phyloP scores from a whole-genome alignment of 1,140 invertebrate species.

The Antheraea mylitta region DNA sequence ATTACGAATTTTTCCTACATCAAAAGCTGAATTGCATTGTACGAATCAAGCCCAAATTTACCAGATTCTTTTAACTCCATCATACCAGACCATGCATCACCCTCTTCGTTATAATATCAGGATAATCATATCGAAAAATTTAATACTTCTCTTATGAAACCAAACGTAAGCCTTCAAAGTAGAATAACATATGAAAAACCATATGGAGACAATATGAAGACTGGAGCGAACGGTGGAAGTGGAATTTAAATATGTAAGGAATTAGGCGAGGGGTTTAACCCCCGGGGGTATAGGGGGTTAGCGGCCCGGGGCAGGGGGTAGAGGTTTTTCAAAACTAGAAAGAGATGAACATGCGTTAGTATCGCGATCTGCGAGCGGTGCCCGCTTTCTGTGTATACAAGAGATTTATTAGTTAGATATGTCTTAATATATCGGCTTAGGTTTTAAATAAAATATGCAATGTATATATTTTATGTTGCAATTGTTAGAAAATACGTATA shows the following conservation, averaged over 20 bases:
- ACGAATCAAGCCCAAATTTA: not conserved
- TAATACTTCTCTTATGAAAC: slow-evolving; percentile 6
- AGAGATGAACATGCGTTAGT: slow-evolving; percentile 76
- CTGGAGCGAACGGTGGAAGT: slow-evolving; percentile 63
- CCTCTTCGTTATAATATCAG: not conserved
- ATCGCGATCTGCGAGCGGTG: slow-evolving; percentile 63
- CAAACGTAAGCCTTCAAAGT: slow-evolving; percentile 27
- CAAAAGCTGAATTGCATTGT: no score
- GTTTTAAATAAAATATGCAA: no score
- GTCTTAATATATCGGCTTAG: no score
- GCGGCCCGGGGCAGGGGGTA: slow-evolving; percentile 24
- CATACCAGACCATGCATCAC: not conserved
- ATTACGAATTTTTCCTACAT: no score
- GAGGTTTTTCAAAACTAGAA: slow-evolving; percentile 75
- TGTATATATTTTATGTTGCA: no score
- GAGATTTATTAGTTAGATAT: slow-evolving; percentile 36
- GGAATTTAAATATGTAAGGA: slow-evolving; percentile 78
- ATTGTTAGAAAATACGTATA: no score
- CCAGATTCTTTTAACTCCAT: not conserved
- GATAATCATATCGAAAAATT: not conserved
- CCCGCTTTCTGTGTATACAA: slow-evolving; percentile 20
- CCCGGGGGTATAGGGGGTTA: slow-evolving; percentile 12
- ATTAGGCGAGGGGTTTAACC: slow-evolving; percentile 57
- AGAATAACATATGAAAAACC: slow-evolving; percentile 53
- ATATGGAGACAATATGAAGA: slow-evolving; percentile 72